Conservation (phyloP, 2,113 vertebrate species). For the Trogon melanurus region DNA sequence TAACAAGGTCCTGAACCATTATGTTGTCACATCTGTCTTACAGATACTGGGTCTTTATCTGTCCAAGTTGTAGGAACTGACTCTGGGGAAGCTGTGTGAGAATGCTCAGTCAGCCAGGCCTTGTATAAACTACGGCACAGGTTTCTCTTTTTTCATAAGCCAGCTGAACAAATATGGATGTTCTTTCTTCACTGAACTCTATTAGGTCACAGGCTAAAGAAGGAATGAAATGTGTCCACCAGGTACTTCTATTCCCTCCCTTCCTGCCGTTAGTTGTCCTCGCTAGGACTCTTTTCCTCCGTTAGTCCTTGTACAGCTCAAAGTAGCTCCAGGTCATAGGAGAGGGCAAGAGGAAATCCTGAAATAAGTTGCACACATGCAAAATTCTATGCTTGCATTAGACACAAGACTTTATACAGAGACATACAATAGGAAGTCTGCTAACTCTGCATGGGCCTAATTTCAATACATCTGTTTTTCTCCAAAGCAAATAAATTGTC, state of each 20-base stretch:
- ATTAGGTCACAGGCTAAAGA: slow-evolving; percentile 10
- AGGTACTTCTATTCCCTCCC: slow-evolving; percentile 20
- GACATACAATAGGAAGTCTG: background rate
- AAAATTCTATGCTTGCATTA: background rate
- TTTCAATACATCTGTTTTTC: background rate
- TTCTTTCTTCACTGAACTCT: background rate
- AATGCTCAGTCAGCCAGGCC: background rate
- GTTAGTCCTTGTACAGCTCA: slow-evolving; percentile 2
- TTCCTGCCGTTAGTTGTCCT: slow-evolving; percentile 49
- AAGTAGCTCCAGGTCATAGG: slow-evolving; percentile 41
- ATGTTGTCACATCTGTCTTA: background rate
- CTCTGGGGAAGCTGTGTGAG: background rate
- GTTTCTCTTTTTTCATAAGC: background rate
- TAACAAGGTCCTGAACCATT: background rate
- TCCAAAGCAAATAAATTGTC: background rate
- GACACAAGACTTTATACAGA: background rate
- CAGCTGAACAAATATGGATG: background rate
- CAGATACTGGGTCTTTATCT: background rate
- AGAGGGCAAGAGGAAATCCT: slow-evolving; percentile 61
- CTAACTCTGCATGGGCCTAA: background rate
- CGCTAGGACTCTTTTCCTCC: slow-evolving; percentile 35
- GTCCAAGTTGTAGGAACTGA: background rate
- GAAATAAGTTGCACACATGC: background rate
- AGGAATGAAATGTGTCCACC: slow-evolving; percentile 27
- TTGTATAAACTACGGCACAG: background rate